Conservation (phyloP, 2,888 invertebrate species). For the Seladonia tumulorum region DNA sequence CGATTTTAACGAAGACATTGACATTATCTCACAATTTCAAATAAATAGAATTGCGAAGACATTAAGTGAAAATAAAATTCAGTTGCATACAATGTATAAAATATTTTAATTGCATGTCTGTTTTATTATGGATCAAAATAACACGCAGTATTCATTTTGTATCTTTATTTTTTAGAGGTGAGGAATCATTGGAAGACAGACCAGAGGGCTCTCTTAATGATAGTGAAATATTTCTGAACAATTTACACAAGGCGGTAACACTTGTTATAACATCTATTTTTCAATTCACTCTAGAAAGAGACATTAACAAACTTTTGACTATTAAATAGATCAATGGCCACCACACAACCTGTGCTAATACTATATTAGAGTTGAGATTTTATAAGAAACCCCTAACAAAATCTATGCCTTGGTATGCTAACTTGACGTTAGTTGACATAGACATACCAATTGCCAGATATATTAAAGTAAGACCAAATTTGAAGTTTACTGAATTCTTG, state of each 20-base stretch:
- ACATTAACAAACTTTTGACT: conserved; percentile 16
- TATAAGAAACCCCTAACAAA: conserved; percentile 46
- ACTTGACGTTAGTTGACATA: conserved; percentile 64
- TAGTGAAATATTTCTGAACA: conserved; percentile 66
- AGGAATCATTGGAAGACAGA: conserved; percentile 50
- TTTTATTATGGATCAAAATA: neutral
- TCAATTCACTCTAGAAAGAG: neutral
- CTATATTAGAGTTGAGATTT: conserved; percentile 60
- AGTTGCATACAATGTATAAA: conserved; percentile 70
- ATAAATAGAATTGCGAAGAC: conserved; percentile 43
- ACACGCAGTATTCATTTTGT: neutral
- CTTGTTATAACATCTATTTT: neutral
- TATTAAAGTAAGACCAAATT: conserved; percentile 66
- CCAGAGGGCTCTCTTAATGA: conserved; percentile 24
- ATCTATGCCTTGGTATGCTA: conserved; percentile 50
- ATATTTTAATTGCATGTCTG: neutral
- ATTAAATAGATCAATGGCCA: conserved; percentile 58
- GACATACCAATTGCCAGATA: conserved; percentile 64
- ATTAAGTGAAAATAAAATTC: conserved; percentile 39
- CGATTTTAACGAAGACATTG: conserved; percentile 70
- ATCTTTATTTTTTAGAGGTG: conserved; percentile 62
- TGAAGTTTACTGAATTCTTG: neutral
- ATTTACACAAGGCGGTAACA: conserved; percentile 64
- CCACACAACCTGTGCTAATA: conserved; percentile 61
- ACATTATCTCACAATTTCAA: conserved; percentile 61